Base-by-base conservation (phyloP, 2,797 vertebrate species). In the Mallotus villosus region DNA sequence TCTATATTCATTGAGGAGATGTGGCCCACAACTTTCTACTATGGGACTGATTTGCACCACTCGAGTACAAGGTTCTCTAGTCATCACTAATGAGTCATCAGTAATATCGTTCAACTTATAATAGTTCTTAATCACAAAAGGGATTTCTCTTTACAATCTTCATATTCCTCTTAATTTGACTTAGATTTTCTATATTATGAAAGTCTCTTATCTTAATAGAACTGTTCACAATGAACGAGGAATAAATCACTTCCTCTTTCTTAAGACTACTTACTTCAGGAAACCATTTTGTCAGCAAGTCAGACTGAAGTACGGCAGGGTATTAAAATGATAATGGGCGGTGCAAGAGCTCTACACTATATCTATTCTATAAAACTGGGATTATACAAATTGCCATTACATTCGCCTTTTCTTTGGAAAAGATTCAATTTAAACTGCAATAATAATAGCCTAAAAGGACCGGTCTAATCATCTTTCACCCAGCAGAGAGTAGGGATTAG, bases 211-310 rank as follows among this genome's bases (percentile, higher is more conserved):
- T 92, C 89, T 90, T 90, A 86, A 89, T 81, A 78, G 82, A 86
- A 82, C 86, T 84, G 88, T 91, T 84, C 83, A 74, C 81, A 77
- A 84, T 90, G 84, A 92, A 89, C 84, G 81, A 82, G 77, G 68
- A 74, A 78, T 78, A 87, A 89, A 90, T 86, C 24, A 84, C 84
- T 86, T 86, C 66, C 73, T 79, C 82, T 83, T 76, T 73, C 71
- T 69, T 83, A 82, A 85, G 78, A 84, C 72, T 81, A 84, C 79
- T 85, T 85, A 87, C 79, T 86, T 83, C 80, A 78, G 81, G 83
- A 91, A 92, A 90, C 77, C 79, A 86, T 91, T 89, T 84, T 87
- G 86, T 93, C 92, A 92, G 91, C 91, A 91, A 80, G 85, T 78
- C 72, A 71, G 80, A 73, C 14, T 86, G 83, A 85, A 91, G 86